Base-by-base conservation (phyloP, 1,140 invertebrate species). In the Conus betulinus region DNA sequence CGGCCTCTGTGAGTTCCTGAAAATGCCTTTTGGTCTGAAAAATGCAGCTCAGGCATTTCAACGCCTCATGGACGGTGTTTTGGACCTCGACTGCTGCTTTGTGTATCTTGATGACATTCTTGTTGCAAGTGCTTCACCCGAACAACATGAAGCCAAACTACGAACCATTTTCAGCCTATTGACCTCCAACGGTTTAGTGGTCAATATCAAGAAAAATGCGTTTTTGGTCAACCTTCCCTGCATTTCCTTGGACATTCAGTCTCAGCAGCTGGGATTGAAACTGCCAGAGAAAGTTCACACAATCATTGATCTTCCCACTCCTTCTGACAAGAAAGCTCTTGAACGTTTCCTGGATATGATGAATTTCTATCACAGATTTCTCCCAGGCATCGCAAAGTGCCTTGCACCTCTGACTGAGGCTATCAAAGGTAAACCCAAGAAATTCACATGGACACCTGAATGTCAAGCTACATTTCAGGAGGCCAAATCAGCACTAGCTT, bases 41-140 rank as follows among this genome's bases (percentile, higher is more conserved):
- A 84, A 84, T n/a, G 82, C 82, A 39, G 82, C 82, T 13, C 82
- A 84, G 53, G 27, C 82, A 55, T 84, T 84, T 55, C 82, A 84
- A 52, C 82, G 82, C 53, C 82, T 84, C n/a, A 84, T 84, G 82
- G 82, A 84, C n/a, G 53, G 25, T 39, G 20, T 84, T 13, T 20
- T 15, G 53, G 82, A 84, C 13, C 20, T 84, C 1, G 39, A 51
- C 53, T 84, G 27, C 53, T n/a, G n/a, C 23, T 84, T 84, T 53
- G 82, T 84, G 17, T 84, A 84, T 52, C 6, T 39, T n/a, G 82
- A 84, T 55, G 82, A 79, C 78, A 79, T 79, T 27, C 51, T 79
- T 27, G 78, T 79, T 15, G 25, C 78, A 11, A 79, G 78, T 5
- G 51, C 11, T 13, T 27, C 78, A 10, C 78, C 78, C n/a, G 78